phyloP scores from a whole-genome alignment of 2,888 invertebrate genomes.

The Ganaspis brasiliensis region DNA sequence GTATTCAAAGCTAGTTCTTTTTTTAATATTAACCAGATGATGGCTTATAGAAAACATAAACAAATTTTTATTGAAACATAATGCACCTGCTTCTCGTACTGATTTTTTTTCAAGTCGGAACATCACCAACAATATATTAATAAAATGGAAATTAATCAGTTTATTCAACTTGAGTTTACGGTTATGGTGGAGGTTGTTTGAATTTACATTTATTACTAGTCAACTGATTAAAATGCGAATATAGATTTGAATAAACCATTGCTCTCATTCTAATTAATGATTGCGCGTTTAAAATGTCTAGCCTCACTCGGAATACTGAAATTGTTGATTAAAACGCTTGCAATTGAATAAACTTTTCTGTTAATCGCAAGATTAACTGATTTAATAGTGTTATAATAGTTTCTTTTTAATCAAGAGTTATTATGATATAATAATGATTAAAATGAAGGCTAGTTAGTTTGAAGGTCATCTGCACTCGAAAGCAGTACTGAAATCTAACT shows the following conservation, averaged over 20 bases:
- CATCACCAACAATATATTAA: background rate
- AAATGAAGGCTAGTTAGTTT: background rate
- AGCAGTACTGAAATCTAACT: no score
- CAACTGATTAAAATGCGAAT: constrained; percentile 11
- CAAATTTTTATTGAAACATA: no score
- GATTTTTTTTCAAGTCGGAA: background rate
- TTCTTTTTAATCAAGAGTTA: background rate
- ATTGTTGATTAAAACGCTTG: background rate
- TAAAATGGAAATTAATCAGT: constrained; percentile 16
- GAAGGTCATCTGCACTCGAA: background rate
- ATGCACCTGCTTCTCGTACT: no score
- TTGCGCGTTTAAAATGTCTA: background rate
- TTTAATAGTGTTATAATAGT: constrained; percentile 3
- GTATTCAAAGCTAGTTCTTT: no score
- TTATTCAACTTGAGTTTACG: constrained; percentile 17
- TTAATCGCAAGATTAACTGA: background rate
- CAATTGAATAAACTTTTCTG: no score
- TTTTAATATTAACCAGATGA: no score
- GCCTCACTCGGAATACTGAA: background rate
- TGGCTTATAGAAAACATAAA: no score
- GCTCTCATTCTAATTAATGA: background rate
- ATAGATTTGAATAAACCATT: background rate
- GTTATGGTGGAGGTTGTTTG: constrained; percentile 11
- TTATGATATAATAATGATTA: background rate
- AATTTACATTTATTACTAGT: background rate